A percentile compares a stretch with the other conserved stretches of the same genome.
These are phyloP conservation scores for Salminus brasiliensis DNA, from an alignment of 2,113 vertebrate species.

Conservation along the genomic window DNA sequence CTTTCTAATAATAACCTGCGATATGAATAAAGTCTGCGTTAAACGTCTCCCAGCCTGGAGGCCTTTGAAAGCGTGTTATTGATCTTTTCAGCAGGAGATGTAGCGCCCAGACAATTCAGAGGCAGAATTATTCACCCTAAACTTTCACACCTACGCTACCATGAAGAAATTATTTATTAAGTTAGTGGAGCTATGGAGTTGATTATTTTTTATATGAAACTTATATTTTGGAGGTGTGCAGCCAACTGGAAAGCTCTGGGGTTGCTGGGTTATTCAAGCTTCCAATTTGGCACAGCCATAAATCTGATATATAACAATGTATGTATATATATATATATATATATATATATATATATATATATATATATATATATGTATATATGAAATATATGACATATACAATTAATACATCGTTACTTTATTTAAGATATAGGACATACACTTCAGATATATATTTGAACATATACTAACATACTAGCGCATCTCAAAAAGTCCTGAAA, in stretches of 20 bases:
- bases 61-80: conserved; percentile 69
- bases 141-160: not conserved
- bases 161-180: conserved; percentile 35
- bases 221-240: not conserved
- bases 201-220: conserved; percentile 43
- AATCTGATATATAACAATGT: not conserved
- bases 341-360: too few relatives aligned
- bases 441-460: too few relatives aligned
- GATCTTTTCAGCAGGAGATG: conserved; percentile 58
- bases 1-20: conserved; percentile 69
- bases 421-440: too few relatives aligned
- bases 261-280: not conserved
- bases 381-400: too few relatives aligned
- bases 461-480: too few relatives aligned
- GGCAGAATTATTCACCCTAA: not conserved
- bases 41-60: conserved; percentile 54
- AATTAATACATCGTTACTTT: too few relatives aligned
- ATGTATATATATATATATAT: not conserved
- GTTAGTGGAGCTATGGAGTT: conserved; percentile 41
- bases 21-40: conserved; percentile 67
- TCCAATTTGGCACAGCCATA: not conserved
- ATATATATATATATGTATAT: too few relatives aligned
- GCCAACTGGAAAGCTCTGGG: not conserved
- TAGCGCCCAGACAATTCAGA: not conserved
- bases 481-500: too few relatives aligned